Conservation (phyloP, 2,888 invertebrate species). For the Dione juno region DNA sequence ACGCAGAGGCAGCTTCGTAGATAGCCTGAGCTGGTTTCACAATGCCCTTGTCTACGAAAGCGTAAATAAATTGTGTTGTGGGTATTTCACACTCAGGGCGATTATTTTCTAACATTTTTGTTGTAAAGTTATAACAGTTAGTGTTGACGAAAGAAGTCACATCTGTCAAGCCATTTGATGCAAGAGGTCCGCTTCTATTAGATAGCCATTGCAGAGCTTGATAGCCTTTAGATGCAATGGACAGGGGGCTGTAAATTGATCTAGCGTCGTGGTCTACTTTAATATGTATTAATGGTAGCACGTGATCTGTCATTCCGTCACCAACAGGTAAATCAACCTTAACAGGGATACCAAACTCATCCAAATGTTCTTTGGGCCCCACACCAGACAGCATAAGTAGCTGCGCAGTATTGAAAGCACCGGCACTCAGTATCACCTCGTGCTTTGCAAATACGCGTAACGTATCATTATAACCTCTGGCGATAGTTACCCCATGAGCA, state of each 20-base stretch:
- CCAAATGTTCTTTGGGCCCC: constrained; percentile 59
- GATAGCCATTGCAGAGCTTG: constrained; percentile 50
- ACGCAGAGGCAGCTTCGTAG: constrained; percentile 45
- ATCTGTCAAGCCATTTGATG: constrained; percentile 62
- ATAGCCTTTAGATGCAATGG: constrained; percentile 29
- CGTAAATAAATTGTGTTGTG: constrained; percentile 57
- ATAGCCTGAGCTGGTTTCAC: constrained; percentile 42
- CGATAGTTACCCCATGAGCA: constrained; percentile 57
- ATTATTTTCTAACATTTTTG: constrained; percentile 49
- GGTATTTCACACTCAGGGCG: constrained; percentile 59
- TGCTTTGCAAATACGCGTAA: constrained; percentile 54
- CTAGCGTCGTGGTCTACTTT: constrained; percentile 50
- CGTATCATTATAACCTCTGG: constrained; percentile 37
- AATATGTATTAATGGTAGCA: constrained; percentile 53
- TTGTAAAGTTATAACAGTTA: constrained; percentile 57
- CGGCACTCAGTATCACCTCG: constrained; percentile 67
- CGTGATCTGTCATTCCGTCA: constrained; percentile 61
- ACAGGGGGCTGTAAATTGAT: constrained; percentile 34
- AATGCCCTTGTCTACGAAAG: constrained; percentile 54
- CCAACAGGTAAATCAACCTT: constrained; percentile 62
- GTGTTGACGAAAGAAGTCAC: constrained; percentile 59
- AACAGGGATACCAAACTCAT: constrained; percentile 52
- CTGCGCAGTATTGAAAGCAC: constrained; percentile 63
- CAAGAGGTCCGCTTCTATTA: constrained; percentile 53
- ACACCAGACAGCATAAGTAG: constrained; percentile 67